Base-by-base conservation (phyloP, 1,140 invertebrate species). In the Centruroides vittatus region DNA sequence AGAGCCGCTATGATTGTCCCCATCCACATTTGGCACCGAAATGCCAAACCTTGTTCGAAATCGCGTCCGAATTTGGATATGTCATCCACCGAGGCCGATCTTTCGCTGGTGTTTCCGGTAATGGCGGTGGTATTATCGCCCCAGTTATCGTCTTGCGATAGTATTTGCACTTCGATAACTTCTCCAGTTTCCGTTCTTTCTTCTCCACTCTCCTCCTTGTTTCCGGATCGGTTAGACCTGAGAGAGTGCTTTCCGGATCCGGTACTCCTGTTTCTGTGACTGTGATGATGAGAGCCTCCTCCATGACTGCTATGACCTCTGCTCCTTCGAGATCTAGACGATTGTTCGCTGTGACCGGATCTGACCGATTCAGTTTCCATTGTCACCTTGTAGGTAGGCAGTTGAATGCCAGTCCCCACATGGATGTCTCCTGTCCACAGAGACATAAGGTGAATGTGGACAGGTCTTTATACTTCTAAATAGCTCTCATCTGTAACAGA, bases 101-200 rank as follows among this genome's bases (percentile, higher is more conserved):
- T 86, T 72, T 97, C 93, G 0, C 92, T 96, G 3, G 93, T 97
- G 69, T 95, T 95, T 13, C 93, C 93, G 5, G 95, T 98, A 35
- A 98, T 86, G 0, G 91, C 93, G 5, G 94, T 98, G 0, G 92
- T 96, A 70, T 93, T 96, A 75, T 98, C 95, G 47, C 90, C 93
- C 94, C 94, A 98, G 72, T 94, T 95, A 70, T 98, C 94, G 79
- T 97, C 93, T 72, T 81, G 80, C 0, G 91, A 90, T 51, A 97
- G 73, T 64, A 94, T 93, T 76, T 93, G 89, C 55, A 94, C 90
- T 76, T 92, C 87, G 51, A 91, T 89, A 6, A 89, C 85, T 74
- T 92, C 86, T 70, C 86, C 84, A 72, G 4, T 81, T 86, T 75
- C 59, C 9, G 52, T 57, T 48, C 60, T 49, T 49, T 49, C 64